phyloP scores from a whole-genome alignment of 2,888 invertebrate genomes.

The Dastarcus helophoroides region DNA sequence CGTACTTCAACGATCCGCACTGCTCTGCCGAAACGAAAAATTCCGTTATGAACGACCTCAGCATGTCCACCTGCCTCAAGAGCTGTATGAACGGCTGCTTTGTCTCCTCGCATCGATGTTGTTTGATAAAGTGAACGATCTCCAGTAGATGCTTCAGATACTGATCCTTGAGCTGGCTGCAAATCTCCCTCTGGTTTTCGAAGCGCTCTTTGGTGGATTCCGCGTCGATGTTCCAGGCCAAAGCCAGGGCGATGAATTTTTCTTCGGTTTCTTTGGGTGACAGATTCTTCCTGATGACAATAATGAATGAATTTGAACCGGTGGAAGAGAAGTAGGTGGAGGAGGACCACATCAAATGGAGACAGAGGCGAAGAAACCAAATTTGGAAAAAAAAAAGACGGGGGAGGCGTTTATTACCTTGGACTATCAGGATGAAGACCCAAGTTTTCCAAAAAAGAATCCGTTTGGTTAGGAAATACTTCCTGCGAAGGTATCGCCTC shows the following conservation, averaged over 20 bases:
- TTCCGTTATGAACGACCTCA: constrained; percentile 9
- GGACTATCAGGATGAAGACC: not conserved
- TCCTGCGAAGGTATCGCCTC: not conserved
- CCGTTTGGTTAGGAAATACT: constrained; percentile 1
- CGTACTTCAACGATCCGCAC: constrained; percentile 14
- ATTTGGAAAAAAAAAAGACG: too few species aligned
- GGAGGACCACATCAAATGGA: too few species aligned
- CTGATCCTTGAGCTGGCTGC: constrained; percentile 1
- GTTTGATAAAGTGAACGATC: not conserved
- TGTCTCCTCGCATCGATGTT: not conserved
- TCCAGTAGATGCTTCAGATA: not conserved
- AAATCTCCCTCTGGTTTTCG: constrained; percentile 6
- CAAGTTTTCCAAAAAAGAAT: not conserved
- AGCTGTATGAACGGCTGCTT: too few species aligned
- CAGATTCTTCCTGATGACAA: constrained; percentile 8
- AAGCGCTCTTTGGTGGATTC: constrained; percentile 8
- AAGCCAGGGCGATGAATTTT: constrained; percentile 12
- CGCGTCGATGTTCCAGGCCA: constrained; percentile 13
- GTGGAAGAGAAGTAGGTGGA: too few species aligned
- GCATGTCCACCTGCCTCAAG: constrained; percentile 7
- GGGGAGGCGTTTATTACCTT: constrained; percentile 5
- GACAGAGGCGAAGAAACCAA: too few species aligned
- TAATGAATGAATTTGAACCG: too few species aligned
- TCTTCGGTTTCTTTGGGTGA: constrained; percentile 11
- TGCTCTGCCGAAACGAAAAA: constrained; percentile 14